Conservation (phyloP, 2,888 invertebrate genomes). For the Eustalomyia histrio region DNA sequence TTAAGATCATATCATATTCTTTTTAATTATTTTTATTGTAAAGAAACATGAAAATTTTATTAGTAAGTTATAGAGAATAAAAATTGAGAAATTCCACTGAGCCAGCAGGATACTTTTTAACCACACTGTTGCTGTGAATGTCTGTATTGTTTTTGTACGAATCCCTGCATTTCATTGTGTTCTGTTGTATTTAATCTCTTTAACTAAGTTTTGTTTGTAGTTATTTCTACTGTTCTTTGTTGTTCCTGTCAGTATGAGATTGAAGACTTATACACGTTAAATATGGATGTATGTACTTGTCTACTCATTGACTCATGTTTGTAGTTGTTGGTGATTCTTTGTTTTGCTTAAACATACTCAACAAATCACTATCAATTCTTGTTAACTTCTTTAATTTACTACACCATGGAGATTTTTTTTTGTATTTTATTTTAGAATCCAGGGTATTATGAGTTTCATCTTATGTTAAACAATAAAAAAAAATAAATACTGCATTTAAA, state of each 20-base stretch:
- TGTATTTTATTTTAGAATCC: not conserved
- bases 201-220: constrained; percentile 12
- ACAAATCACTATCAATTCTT: constrained; percentile 39
- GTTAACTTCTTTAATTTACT: constrained; percentile 34
- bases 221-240: constrained; percentile 3
- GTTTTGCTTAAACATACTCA: constrained; percentile 8
- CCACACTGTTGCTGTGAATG: too few species aligned
- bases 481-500: too few species aligned
- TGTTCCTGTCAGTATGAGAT: constrained; percentile 12
- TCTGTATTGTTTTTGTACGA: not conserved
- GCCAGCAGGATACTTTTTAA: not conserved
- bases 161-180: constrained; percentile 12
- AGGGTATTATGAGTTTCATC: too few species aligned
- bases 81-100: too few species aligned
- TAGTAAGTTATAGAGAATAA: too few species aligned
- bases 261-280: not conserved
- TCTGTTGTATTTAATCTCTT: constrained; percentile 36
- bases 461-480: too few species aligned
- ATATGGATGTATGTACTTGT: not conserved
- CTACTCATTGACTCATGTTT: constrained; percentile 10
- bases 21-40: too few species aligned
- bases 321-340: not conserved
- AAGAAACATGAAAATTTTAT: too few species aligned
- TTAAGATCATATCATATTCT: too few species aligned
- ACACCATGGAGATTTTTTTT: constrained; percentile 9